Base-by-base conservation (phyloP, 2,888 invertebrate species). In the Rhingia campestris region DNA sequence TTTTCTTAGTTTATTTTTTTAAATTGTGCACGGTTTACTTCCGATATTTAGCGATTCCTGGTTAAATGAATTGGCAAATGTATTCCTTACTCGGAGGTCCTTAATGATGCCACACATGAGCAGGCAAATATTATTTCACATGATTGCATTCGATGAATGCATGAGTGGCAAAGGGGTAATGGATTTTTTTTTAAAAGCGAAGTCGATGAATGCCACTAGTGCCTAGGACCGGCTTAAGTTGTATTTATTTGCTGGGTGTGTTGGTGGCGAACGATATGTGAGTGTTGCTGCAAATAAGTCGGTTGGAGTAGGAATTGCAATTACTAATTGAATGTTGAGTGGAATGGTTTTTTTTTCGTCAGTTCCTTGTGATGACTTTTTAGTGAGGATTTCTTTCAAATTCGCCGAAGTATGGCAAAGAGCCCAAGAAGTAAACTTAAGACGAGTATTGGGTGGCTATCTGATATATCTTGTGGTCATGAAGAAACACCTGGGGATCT, bases 1-100 rank as follows among this genome's bases (percentile, higher is more conserved):
- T 43, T 53, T 63, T 49, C 54, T 56, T 69, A 30, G 47, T 72
- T 72, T 51, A 54, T 54, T 66, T 75, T 61, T 63, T 9, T n/a
- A 53, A 61, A 74, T 41, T 63, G 67, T 82, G 54, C 63, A 73
- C 49, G 32, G 58, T 58, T 72, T 67, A 49, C 41, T 69, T 69
- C 41, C 39, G 37, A 84, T 75, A 84, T 84, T 84, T 80, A 80
- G 70, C 84, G 75, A 80, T 84, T 84, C 54, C 54, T 58, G 47
- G 84, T 80, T 84, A 80, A 84, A 80, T 84, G 84, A 84, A 43
- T 84, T 41, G 80, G 84, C 32, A 80, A 79, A 84, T 75, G 75
- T 80, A 39, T 70, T 75, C 45, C 47, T 41, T 56, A 66, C 45
- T 54, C 33, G 63, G 49, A 73, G 69, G 69, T 80, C 84, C 80